Evolutionary conservation across 2,888 invertebrate species (phyloP).

Genomic region (Trissolcus brochymenae): DNA sequence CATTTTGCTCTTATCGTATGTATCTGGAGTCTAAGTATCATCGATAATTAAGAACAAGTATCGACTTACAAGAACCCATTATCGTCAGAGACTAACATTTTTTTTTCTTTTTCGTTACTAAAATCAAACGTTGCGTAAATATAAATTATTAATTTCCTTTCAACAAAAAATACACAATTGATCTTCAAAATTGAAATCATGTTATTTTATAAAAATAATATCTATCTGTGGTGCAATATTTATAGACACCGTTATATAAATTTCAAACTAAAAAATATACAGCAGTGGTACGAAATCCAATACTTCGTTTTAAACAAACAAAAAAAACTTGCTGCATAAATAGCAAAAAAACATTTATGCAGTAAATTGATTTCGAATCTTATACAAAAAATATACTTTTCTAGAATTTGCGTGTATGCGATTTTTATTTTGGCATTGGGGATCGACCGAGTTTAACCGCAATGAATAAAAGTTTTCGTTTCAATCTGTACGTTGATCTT

Average conservation of each 20-base stretch:
- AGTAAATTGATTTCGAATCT: too few species aligned
- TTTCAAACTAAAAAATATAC: too few species aligned
- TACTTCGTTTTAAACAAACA: too few species aligned
- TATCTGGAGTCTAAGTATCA: slow-evolving; percentile 58
- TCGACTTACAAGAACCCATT: slow-evolving; percentile 53
- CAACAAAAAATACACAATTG: slow-evolving; percentile 9
- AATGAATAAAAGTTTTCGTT: slow-evolving; percentile 31
- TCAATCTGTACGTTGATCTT: slow-evolving; percentile 24
- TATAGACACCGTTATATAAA: too few species aligned
- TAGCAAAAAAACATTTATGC: too few species aligned
- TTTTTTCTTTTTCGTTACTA: not conserved
- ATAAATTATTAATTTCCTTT: slow-evolving; percentile 50
- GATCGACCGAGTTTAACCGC: slow-evolving; percentile 10
- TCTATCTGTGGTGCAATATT: too few species aligned
- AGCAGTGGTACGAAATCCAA: too few species aligned
- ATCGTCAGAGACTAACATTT: slow-evolving; percentile 51
- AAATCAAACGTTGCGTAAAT: slow-evolving; percentile 38
- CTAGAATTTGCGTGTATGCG: not conserved
- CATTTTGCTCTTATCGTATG: slow-evolving; percentile 56
- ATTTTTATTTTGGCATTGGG: not conserved
- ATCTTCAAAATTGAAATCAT: not conserved
- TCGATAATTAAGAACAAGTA: slow-evolving; percentile 58
- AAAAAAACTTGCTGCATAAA: too few species aligned
- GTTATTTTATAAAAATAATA: too few species aligned
- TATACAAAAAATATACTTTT: too few species aligned